These are phyloP conservation scores for Trichopoda pennipes DNA, from an alignment of 2,888 invertebrate species.

Conservation along the genomic window DNA sequence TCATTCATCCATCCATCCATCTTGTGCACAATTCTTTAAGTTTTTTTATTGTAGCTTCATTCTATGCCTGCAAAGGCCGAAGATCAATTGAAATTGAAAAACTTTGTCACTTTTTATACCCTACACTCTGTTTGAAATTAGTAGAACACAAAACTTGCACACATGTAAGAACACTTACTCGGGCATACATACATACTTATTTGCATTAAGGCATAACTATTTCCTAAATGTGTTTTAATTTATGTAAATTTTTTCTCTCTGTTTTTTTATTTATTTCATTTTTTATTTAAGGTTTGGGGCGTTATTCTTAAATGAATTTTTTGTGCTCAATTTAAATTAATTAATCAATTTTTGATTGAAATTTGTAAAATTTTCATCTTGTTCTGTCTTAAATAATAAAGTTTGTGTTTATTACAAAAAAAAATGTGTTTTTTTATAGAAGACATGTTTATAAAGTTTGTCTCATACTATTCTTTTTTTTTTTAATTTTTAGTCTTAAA, in stretches of 20 bases:
- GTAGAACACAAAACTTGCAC: not conserved
- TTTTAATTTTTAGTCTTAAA: no score
- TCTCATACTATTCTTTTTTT: no score
- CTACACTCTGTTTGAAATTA: constrained; percentile 15
- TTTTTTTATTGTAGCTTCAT: constrained; percentile 43
- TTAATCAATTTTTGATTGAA: constrained; percentile 45
- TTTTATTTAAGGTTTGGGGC: not conserved
- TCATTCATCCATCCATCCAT: constrained; percentile 40
- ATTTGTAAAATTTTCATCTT: not conserved
- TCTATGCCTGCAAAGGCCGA: constrained; percentile 58
- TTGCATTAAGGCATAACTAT: not conserved
- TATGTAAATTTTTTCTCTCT: no score
- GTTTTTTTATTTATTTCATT: no score
- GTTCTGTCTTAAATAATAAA: not conserved
- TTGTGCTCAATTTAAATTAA: constrained; percentile 34
- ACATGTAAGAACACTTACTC: not conserved
- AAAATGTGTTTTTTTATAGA: no score
- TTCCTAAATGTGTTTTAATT: no score
- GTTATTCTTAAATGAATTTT: constrained; percentile 10
- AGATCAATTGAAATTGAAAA: constrained; percentile 68
- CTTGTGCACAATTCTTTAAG: constrained; percentile 11
- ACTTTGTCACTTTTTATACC: constrained; percentile 60
- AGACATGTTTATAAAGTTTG: no score
- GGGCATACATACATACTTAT: no score
- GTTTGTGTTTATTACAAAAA: not conserved